Base-by-base conservation (phyloP, 2,888 invertebrate species). In the Habroteleia sp. region DNA sequence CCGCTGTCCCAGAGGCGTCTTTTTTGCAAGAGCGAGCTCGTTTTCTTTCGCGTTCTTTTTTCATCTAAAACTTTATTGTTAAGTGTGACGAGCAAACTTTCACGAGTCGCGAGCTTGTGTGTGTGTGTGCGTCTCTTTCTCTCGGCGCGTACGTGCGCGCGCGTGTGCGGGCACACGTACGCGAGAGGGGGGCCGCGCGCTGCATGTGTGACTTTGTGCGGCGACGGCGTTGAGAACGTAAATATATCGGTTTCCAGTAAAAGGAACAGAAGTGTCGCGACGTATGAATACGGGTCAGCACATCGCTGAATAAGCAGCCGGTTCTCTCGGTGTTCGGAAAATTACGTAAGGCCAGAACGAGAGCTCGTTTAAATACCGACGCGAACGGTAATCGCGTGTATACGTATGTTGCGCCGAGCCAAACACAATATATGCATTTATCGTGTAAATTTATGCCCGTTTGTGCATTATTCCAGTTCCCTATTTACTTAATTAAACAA, bases 331-430 rank as follows among this genome's bases (percentile, higher is more conserved):
- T 78, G 79, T 80, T 82, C 74, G 83, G 82, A 79, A 79, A 85
- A 84, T 86, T 85, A 85, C 84, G 84, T 85, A 85, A 86, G 85
- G 77, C 80, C 80, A 82, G 81, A 84, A 84, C 81, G 82, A 83
- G 84, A 83, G 82, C 84, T 85, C 83, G 84, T 85, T 85, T 84
- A 82, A 85, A 85, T 85, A 83, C 84, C 80, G 80, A 73, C 50
- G 41, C 48, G 35, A 42, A 62, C 63, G 52, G 48, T 74, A 74
- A 68, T 68, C 66, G 48, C 56, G 63, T 42, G 46, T 58, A 50
- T 46, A 44, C 46, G 31, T 65, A 44, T 52, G 50, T 63, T 52
- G 58, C 29, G 31, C 58, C 39, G 46, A 31, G 41, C 41, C 50
- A 42, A 58, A 58, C 68, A 66, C 65, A 65, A 62, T 54, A 68